phyloP scores from a whole-genome alignment of 2,797 vertebrate genomes.

The Nyctibius grandis region DNA sequence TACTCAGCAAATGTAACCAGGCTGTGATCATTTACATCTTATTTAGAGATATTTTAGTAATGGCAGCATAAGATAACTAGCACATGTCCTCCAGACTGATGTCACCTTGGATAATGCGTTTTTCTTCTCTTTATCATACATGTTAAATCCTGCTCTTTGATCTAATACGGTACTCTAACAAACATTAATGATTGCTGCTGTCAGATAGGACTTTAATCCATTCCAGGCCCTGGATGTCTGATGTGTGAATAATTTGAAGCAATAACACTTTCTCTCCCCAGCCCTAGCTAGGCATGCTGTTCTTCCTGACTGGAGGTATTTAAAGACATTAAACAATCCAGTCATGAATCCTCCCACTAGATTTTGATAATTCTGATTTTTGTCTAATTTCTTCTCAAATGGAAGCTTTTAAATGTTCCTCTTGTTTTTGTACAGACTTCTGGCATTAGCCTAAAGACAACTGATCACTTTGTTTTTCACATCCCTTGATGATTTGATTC shows the following conservation, averaged over 20 bases:
- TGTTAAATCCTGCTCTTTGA: constrained; percentile 2
- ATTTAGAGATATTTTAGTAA: background rate
- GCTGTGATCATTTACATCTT: background rate
- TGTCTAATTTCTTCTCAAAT: background rate
- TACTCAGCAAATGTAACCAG: background rate
- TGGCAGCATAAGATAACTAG: background rate
- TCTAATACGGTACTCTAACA: background rate
- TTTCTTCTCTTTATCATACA: constrained; percentile 4
- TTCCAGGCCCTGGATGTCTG: background rate
- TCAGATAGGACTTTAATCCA: constrained; percentile 16
- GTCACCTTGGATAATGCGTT: background rate
- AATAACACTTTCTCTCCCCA: background rate
- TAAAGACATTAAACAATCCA: background rate
- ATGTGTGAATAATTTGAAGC: background rate
- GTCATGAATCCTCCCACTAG: background rate
- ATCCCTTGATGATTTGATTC: background rate
- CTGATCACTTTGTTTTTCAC: background rate
- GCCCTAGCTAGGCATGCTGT: background rate
- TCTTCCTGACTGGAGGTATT: background rate
- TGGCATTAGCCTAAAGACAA: background rate
- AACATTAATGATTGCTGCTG: background rate
- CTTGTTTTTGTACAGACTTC: background rate
- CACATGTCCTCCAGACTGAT: background rate
- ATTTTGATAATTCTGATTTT: background rate
- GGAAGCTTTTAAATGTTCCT: background rate